Percentiles rank a stretch among this genome's conserved stretches.
phyloP scores from a whole-genome alignment of 2,888 invertebrate species.

The Oegoconia quadripuncta region DNA sequence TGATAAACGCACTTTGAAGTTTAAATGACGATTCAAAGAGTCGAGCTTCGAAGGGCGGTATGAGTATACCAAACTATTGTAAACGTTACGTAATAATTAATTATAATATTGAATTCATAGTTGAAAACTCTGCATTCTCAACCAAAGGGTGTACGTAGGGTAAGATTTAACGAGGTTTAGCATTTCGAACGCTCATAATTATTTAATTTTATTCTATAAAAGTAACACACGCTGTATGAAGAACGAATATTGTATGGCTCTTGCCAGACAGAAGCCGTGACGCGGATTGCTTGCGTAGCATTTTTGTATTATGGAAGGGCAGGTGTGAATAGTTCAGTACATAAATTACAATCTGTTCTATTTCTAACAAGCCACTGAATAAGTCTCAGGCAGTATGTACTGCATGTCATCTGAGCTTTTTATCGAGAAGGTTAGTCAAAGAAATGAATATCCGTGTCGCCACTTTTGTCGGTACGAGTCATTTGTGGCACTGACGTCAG shows the following conservation, averaged over 20 bases:
- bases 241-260: slow-evolving; percentile 28
- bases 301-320: not conserved
- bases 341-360: no score
- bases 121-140: slow-evolving; percentile 38
- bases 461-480: no score
- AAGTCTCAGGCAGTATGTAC: no score
- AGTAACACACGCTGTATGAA: slow-evolving; percentile 42
- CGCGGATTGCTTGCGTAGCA: not conserved
- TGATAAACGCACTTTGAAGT: slow-evolving; percentile 11
- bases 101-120: slow-evolving; percentile 12
- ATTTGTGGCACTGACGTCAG: not conserved
- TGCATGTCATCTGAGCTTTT: no score
- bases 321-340: no score
- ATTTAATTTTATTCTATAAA: slow-evolving; percentile 31
- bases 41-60: slow-evolving; percentile 1
- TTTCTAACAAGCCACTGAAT: no score
- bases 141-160: slow-evolving; percentile 34
- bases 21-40: slow-evolving; percentile 15
- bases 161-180: slow-evolving; percentile 45
- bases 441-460: no score
- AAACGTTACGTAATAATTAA: slow-evolving; percentile 4
- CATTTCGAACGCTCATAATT: slow-evolving; percentile 47
- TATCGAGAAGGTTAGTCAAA: no score
- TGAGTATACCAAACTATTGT: slow-evolving; percentile 11
- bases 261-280: slow-evolving; percentile 22